A percentile compares a stretch with the other conserved stretches of the same genome.
Conservation (phyloP, 2,113 vertebrate genomes). For the Leucosticte australis region DNA sequence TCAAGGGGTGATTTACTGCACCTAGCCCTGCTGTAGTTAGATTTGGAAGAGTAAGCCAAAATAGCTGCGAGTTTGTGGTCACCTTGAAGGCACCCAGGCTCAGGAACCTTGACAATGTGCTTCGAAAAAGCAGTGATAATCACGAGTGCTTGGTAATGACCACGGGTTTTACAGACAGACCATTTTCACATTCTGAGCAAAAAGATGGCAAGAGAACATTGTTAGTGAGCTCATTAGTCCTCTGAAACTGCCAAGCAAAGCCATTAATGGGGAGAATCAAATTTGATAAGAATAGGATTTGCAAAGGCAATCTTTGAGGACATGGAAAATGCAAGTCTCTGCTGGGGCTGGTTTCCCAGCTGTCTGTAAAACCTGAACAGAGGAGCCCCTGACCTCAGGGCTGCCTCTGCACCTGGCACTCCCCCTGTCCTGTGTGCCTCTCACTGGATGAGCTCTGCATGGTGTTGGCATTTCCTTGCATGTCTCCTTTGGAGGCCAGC, state of each 20-base stretch:
- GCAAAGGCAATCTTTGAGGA: neutral
- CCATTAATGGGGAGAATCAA: neutral
- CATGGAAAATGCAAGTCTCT: rapidly evolving
- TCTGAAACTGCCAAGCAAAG: neutral
- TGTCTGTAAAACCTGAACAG: rapidly evolving
- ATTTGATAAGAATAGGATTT: neutral
- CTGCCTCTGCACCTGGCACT: neutral
- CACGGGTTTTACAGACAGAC: neutral
- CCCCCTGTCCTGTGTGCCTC: rapidly evolving
- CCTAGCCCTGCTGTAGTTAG: neutral
- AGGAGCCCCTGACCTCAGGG: neutral
- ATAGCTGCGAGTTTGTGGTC: conserved; percentile 9
- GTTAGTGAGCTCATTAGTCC: conserved; percentile 3
- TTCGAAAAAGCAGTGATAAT: neutral
- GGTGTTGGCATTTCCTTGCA: neutral
- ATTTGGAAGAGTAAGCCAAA: neutral
- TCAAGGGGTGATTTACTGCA: conserved; percentile 36
- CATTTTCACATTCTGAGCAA: neutral
- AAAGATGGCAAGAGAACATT: neutral
- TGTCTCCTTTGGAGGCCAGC: neutral
- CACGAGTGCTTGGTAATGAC: neutral
- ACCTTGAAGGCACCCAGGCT: neutral
- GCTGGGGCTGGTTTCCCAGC: neutral
- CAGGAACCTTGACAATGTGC: neutral
- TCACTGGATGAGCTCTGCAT: rapidly evolving